Base-by-base conservation (phyloP, 2,797 vertebrate species). In the Alectoris magna region DNA sequence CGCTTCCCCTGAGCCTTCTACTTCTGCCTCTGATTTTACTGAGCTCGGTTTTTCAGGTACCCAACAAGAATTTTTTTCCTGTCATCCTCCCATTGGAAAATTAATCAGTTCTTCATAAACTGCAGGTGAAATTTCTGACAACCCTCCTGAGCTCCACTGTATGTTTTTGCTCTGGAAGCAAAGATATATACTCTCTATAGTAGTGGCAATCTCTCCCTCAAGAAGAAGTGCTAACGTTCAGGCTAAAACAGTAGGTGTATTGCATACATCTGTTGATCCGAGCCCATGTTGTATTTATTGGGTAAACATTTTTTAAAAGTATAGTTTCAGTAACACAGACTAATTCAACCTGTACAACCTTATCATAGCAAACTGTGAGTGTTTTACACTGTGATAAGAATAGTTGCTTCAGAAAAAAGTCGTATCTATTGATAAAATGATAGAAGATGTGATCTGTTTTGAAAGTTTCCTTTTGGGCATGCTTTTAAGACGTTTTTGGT, bases 81-180 rank as follows among this genome's bases (percentile, higher is more conserved):
- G 29, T 64, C 70, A 41, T 29, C 23, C 19, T 91, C 63, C 77
- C 64, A 13, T 2, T 87, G 77, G 90, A 94, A 89, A 96, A 94
- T 94, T 80, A 91, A 90, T 84, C 91, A 75, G 55, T 44, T 87
- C 90, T 84, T 91, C 71, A 76, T 67, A 94, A 88, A 88, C 51
- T 69, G 58, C 67, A 88, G 67, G 78, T 90, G 92, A 94, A 96
- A 94, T 74, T 95, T 96, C 75, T 90, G 83, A 96, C 93, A 93
- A 58, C 18, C 36, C 74, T 78, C 72, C 46, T 22, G 77, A 92
- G 90, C 3, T 86, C 93, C 81, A 64, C 24, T 66, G 44, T 46
- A 64, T 69, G 77, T 49, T 85, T 83, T 82, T 89, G 53, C 48
- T 59, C 41, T 69, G 48, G 46, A 90, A 84, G 78, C 91, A 62